Base-by-base conservation (phyloP, 2,113 vertebrate species). In the Urocitellus parryii region DNA sequence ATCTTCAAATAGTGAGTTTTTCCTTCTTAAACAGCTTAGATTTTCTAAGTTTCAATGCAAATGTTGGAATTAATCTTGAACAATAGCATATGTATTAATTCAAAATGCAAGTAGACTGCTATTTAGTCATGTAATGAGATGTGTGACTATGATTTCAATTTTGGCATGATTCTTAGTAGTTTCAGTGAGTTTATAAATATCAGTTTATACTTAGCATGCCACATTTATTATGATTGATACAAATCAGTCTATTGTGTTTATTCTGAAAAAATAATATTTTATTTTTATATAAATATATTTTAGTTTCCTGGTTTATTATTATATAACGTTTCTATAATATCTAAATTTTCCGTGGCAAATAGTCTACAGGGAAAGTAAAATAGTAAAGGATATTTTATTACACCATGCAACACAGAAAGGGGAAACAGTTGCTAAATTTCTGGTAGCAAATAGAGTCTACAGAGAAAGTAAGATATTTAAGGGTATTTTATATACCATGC, bases 121-220 rank as follows among this genome's bases (percentile, higher is more conserved):
- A 12, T 92, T 63, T 80, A 48, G 24, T 82, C 18, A 82, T 76
- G 92, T 92, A 78, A 53, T 80, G 32, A 37, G 2, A 86, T 84
- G 2, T 58, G 14, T 82, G 58, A 8, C 14, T 90, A 2, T 74
- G 58, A 77, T 80, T 91, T 91, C 58, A 74, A 56, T 87, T 90
- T 90, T 95, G 18, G n/a, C 88, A 32, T 86, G 29, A 37, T 17
- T 80, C 42, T 65, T 61, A 77, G 5, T 80, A 89, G 65, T 85
- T 93, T 88, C 61, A 94, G 56, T 77, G 58, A 80, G 1, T 45
- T 96, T 73, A 13, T 72, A 93, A 93, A 61, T 80, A 85, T 65
- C 34, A 68, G 9, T 12, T 48, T 86, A 42, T 68, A 94, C 45
- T 70, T 87, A 67, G 56, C 39, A 81, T 22, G 20, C 6, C 22